Percentiles rank a stretch among this genome's conserved stretches.
Conservation (phyloP, 2,113 vertebrate species). For the Pao palembangensis region DNA sequence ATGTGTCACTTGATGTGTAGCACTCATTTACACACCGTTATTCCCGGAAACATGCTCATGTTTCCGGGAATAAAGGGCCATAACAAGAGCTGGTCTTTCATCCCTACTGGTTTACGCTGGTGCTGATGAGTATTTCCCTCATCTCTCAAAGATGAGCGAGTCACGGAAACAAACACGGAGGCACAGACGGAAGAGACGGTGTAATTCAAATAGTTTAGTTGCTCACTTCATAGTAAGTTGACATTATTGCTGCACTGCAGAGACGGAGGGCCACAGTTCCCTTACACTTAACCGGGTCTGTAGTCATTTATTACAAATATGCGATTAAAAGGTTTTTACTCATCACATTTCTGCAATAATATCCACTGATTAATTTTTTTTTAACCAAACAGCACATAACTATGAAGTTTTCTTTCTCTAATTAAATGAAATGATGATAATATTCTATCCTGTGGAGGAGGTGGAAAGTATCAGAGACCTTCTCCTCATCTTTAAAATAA, state of each 20-base stretch:
- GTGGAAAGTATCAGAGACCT: not conserved
- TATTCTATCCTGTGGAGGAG: conserved; percentile 2
- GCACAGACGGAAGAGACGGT: conserved; percentile 18
- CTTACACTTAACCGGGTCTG: too few relatives aligned
- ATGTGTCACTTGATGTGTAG: conserved; percentile 43
- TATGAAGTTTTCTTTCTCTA: not conserved
- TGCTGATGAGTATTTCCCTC: conserved; percentile 23
- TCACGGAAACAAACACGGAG: conserved; percentile 47
- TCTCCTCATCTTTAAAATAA: conserved; percentile 1
- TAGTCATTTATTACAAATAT: not conserved
- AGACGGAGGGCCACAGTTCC: conserved; percentile 19
- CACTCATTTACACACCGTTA: conserved; percentile 69
- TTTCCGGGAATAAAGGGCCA: too few relatives aligned
- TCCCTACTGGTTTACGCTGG: conserved; percentile 54
- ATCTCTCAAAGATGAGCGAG: conserved; percentile 37
- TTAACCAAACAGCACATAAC: too few relatives aligned
- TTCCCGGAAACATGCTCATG: conserved; percentile 57
- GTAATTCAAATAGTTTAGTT: conserved; percentile 35
- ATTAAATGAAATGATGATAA: not conserved
- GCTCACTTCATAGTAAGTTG: conserved; percentile 29
- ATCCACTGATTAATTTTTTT: not conserved
- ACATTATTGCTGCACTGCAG: conserved; percentile 32
- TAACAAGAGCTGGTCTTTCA: conserved; percentile 61
- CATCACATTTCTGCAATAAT: not conserved
- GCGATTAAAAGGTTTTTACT: not conserved